Conservation (phyloP, 2,888 invertebrate species). For the Boloria euphrosyne region DNA sequence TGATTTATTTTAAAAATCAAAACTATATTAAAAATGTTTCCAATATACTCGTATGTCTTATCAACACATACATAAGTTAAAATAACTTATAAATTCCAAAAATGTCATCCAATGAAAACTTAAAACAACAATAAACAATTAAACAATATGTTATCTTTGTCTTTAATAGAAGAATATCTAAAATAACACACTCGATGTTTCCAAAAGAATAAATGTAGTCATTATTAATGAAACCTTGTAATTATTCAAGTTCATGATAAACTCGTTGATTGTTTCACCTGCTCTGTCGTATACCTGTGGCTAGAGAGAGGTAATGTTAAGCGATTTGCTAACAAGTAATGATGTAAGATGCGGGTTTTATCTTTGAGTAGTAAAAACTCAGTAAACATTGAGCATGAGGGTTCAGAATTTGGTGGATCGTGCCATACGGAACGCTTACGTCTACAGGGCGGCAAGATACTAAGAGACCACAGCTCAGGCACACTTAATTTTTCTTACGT, state of each 20-base stretch:
- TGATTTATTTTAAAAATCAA: no score
- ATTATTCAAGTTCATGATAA: conserved; percentile 60
- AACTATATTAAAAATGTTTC: no score
- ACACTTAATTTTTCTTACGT: background rate
- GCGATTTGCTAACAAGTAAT: conserved; percentile 41
- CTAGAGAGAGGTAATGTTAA: conserved; percentile 34
- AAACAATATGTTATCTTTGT: background rate
- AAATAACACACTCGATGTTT: conserved; percentile 27
- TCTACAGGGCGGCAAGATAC: conserved; percentile 39
- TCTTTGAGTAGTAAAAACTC: conserved; percentile 52
- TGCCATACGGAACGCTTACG: conserved; percentile 44
- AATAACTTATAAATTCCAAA: no score
- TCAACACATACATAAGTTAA: no score
- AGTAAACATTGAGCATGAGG: conserved; percentile 64
- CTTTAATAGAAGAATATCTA: no score
- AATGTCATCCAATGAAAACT: no score
- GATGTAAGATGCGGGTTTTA: conserved; percentile 69
- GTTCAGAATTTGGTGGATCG: conserved; percentile 46
- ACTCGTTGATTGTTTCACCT: conserved; percentile 34
- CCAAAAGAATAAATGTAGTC: background rate
- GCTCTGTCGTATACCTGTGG: conserved; percentile 33
- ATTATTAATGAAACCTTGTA: conserved; percentile 50
- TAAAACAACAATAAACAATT: background rate
- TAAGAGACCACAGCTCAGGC: background rate
- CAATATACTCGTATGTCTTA: no score